Evolutionary conservation across 1,140 invertebrate species (phyloP), one percentile per base, ranked within the genome.

Genomic region (Rhyzopertha dominica): DNA sequence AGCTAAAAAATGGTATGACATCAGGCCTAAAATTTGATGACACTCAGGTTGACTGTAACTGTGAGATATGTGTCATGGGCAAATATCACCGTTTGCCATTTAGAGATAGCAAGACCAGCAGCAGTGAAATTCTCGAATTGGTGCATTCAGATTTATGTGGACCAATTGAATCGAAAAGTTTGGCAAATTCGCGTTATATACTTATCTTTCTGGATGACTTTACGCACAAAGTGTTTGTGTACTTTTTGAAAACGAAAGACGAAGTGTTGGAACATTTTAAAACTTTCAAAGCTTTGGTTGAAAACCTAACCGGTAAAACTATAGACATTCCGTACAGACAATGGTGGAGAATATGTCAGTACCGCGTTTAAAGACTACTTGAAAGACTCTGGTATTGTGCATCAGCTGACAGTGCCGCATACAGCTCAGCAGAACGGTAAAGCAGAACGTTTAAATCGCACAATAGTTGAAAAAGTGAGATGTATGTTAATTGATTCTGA

Each of bases 161-260:
- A 10, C 63, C 61, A 12, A 63, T 66, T 57, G 52, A 57, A 37
- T n/a, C n/a, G n/a, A n/a, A n/a, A n/a, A n/a, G n/a, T n/a, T n/a
- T n/a, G n/a, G n/a, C n/a, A n/a, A 62, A 59, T 18, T 48, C 47
- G 2, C 53, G 51, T 26, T 73, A 70, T 51, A 65, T 70, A 46
- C 43, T 71, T 10, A 61, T 65, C 3, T 64, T 72, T 40, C 63
- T 67, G 31, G 64, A 73, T 60, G 67, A 72, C 42, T 65, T 32
- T 31, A 59, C 52, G 23, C 46, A 56, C 48, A 67, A 54, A 43
- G 47, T 51, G 10, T 62, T 63, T 45, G 50, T 70, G 12, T 71
- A 62, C 47, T 66, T 69, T 39, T 13, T 66, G n/a, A 59, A 63
- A 32, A 20, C 19, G 13, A 65, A 63, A 40, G 43, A 29, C 25